Conservation (phyloP, 1,140 invertebrate genomes). For the Littorina saxatilis region DNA sequence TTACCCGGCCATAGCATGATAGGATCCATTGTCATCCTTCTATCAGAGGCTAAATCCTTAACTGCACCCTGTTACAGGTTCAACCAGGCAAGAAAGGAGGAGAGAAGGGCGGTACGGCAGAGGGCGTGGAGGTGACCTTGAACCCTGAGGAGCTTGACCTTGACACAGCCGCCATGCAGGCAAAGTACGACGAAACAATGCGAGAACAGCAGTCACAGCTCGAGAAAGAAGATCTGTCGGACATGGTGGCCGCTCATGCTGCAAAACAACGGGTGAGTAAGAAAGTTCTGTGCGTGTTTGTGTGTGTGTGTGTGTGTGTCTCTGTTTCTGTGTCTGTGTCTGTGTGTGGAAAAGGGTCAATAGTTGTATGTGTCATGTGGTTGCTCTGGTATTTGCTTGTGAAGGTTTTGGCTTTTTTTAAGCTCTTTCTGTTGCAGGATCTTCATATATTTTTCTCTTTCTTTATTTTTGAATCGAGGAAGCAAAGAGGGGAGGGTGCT, state of each 20-base stretch:
- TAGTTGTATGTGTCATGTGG: too few relatives aligned
- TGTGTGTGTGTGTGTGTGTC: neutral
- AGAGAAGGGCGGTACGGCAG: constrained; percentile 62
- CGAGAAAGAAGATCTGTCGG: constrained; percentile 95
- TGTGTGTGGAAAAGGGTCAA: neutral
- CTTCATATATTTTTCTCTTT: too few relatives aligned
- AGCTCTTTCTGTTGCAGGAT: too few relatives aligned
- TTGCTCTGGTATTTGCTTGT: too few relatives aligned
- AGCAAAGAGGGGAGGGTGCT: too few relatives aligned
- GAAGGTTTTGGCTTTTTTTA: too few relatives aligned
- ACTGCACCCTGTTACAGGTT: neutral
- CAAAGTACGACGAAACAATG: constrained; percentile 97
- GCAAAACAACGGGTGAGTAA: constrained; percentile 83
- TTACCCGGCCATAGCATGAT: too few relatives aligned
- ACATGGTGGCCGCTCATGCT: constrained; percentile 98
- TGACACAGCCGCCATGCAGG: constrained; percentile 96
- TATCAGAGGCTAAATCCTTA: too few relatives aligned
- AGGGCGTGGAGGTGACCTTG: constrained; percentile 91
- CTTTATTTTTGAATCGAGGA: too few relatives aligned
- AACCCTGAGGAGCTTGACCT: constrained; percentile 97
- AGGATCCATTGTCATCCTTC: too few relatives aligned
- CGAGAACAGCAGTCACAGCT: constrained; percentile 91
- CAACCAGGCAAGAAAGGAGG: constrained; percentile 56
- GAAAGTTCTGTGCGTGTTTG: neutral
- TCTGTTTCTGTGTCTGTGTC: neutral